These are phyloP conservation scores for Panopea generosa DNA, from an alignment of 2,888 invertebrate genomes.

Conservation along the genomic window DNA sequence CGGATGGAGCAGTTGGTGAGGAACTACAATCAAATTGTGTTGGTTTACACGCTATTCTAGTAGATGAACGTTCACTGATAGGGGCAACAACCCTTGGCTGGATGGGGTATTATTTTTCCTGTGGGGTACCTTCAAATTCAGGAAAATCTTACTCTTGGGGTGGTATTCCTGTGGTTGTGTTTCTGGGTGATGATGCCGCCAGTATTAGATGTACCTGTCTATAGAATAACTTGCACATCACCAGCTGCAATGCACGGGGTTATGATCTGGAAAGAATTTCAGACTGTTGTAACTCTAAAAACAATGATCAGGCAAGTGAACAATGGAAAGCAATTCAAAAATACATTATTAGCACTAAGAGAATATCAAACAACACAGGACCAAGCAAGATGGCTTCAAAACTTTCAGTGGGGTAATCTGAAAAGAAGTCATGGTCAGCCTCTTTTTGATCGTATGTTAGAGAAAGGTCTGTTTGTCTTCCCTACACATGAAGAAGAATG, in stretches of 20 bases:
- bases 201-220: constrained; percentile 60
- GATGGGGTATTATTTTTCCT: constrained; percentile 43
- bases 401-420: constrained; percentile 46
- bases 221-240: neutral
- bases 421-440: constrained; percentile 7
- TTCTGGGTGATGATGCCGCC: constrained; percentile 65
- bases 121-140: neutral
- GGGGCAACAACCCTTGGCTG: constrained; percentile 50
- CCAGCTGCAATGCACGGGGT: constrained; percentile 48
- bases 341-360: constrained; percentile 36
- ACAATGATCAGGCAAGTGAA: constrained; percentile 41
- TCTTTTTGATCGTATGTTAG: no score
- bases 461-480: constrained; percentile 33
- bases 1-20: constrained; percentile 28
- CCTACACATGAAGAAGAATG: constrained; percentile 34
- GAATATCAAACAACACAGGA: constrained; percentile 19
- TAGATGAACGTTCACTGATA: constrained; percentile 64
- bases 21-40: constrained; percentile 47
- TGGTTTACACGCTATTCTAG: constrained; percentile 47
- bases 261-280: constrained; percentile 49
- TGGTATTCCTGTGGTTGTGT: constrained; percentile 17
- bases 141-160: constrained; percentile 7
- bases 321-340: constrained; percentile 21
- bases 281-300: constrained; percentile 26
- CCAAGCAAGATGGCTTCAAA: constrained; percentile 51